Conservation (phyloP, 2,888 invertebrate species). For the Cataglyphis rosenhaueri region DNA sequence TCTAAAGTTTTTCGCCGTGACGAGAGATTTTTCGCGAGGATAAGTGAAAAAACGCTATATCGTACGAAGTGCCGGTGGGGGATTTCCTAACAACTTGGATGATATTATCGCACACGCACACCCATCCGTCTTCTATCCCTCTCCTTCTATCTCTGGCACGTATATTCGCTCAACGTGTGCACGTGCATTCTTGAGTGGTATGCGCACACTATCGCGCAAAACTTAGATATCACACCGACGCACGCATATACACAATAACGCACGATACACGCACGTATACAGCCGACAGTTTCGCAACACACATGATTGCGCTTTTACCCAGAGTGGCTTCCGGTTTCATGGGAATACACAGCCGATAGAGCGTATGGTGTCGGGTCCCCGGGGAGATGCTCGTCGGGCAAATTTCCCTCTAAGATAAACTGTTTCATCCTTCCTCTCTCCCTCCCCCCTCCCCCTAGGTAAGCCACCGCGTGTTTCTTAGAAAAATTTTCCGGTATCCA, state of each 20-base stretch:
- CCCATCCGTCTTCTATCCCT: background rate
- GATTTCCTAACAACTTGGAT: slow-evolving; percentile 68
- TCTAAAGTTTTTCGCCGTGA: slow-evolving; percentile 65
- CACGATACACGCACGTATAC: background rate
- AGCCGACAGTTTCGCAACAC: slow-evolving; percentile 29
- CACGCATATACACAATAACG: background rate
- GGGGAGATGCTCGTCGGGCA: slow-evolving; percentile 54
- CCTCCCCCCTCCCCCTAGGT: background rate
- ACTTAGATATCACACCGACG: slow-evolving; percentile 13
- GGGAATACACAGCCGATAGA: slow-evolving; percentile 62
- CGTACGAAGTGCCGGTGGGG: slow-evolving; percentile 51
- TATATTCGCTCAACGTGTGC: no score
- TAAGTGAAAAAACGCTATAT: slow-evolving; percentile 68
- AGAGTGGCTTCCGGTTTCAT: slow-evolving; percentile 58
- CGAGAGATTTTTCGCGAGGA: slow-evolving; percentile 71
- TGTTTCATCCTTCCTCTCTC: slow-evolving; percentile 18
- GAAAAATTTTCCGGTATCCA: slow-evolving; percentile 56
- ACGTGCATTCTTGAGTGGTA: slow-evolving; percentile 5
- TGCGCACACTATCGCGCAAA: slow-evolving; percentile 25
- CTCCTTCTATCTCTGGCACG: background rate
- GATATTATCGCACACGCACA: slow-evolving; percentile 61
- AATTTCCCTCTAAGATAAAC: slow-evolving; percentile 66
- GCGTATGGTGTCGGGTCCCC: slow-evolving; percentile 53
- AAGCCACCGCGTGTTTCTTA: slow-evolving; percentile 54
- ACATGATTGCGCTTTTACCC: slow-evolving; percentile 52